Evolutionary conservation across 2,113 vertebrate species (phyloP).

Genomic region (Mustelus asterias): DNA sequence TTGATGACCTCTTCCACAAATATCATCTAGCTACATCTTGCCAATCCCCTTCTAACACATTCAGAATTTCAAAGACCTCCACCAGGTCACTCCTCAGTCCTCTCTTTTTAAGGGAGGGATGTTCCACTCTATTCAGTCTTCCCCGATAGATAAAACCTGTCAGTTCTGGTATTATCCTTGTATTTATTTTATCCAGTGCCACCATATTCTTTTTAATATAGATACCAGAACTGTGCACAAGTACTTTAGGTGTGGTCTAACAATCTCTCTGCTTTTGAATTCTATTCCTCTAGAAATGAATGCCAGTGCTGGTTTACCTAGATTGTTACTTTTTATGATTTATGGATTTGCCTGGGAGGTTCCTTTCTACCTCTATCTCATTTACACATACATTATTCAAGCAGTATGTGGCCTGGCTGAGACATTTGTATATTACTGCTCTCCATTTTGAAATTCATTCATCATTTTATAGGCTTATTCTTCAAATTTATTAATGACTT

Average conservation of each 20-base stretch:
- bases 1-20: neutral
- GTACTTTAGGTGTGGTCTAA: neutral
- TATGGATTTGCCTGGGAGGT: neutral
- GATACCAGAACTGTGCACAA: too few relatives aligned
- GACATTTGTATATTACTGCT: neutral
- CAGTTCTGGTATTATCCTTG: neutral
- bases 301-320: neutral
- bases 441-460: neutral
- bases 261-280: neutral
- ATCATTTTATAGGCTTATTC: neutral
- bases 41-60: neutral
- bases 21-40: neutral
- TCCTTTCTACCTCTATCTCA: neutral
- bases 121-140: neutral
- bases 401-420: neutral
- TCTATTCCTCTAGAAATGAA: neutral
- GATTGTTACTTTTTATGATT: neutral
- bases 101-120: neutral
- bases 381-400: neutral
- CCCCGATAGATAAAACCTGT: neutral
- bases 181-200: neutral
- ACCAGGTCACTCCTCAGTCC: neutral
- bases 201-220: neutral
- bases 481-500: neutral
- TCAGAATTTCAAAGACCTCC: neutral